Conservation (phyloP, 1,140 invertebrate species). For the Drosophila willistoni region DNA sequence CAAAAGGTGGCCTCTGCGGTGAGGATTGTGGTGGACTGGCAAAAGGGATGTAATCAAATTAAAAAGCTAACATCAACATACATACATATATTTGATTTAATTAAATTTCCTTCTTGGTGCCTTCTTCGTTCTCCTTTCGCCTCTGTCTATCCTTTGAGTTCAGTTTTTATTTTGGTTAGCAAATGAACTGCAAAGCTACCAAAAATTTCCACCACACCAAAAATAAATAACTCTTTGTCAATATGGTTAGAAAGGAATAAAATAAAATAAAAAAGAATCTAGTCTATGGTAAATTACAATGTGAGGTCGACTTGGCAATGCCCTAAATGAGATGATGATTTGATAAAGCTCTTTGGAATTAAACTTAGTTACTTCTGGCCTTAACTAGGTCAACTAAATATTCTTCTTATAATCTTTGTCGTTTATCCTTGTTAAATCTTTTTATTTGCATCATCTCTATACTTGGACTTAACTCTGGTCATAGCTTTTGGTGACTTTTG, state of each 20-base stretch:
- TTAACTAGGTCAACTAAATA: too few relatives aligned
- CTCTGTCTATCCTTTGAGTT: not conserved
- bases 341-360: too few relatives aligned
- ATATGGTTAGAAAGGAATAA: constrained; percentile 24
- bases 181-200: constrained; percentile 54
- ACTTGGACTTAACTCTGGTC: too few relatives aligned
- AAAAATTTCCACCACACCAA: constrained; percentile 33
- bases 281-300: not conserved
- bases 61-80: constrained; percentile 44
- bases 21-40: not conserved
- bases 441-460: too few relatives aligned
- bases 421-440: too few relatives aligned
- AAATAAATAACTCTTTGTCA: constrained; percentile 47
- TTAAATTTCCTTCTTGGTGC: constrained; percentile 54
- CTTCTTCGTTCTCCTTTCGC: constrained; percentile 15
- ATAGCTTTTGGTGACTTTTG: too few relatives aligned
- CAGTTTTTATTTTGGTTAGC: constrained; percentile 27
- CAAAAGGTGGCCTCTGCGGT: not conserved
- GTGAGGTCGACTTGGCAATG: not conserved
- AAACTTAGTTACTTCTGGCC: too few relatives aligned
- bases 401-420: too few relatives aligned
- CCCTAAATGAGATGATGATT: not conserved
- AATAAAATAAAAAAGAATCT: constrained; percentile 25
- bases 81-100: constrained; percentile 66
- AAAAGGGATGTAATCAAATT: constrained; percentile 51